Conservation (phyloP, 2,888 invertebrate genomes). For the Agonopterix subpropinquella region DNA sequence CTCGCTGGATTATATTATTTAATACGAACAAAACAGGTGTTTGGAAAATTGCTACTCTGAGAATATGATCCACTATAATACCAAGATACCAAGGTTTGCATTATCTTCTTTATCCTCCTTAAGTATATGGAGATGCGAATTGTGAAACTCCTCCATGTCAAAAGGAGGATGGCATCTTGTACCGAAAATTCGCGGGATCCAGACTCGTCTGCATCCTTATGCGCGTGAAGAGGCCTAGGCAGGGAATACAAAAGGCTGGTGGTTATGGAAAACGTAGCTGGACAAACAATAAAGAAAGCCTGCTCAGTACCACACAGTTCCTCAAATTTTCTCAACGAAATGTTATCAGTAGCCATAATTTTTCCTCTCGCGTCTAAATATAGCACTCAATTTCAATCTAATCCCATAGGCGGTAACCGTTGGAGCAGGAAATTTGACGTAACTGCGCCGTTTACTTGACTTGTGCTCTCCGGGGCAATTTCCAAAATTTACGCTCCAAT, state of each 20-base stretch:
- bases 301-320: too few species aligned
- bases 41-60: slow-evolving; percentile 7
- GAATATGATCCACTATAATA: background rate
- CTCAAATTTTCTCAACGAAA: background rate
- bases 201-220: too few species aligned
- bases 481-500: slow-evolving; percentile 8
- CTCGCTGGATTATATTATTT: slow-evolving; percentile 31
- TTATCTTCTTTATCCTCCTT: background rate
- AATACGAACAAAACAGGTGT: slow-evolving; percentile 28
- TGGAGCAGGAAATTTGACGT: slow-evolving; percentile 36
- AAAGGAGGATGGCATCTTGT: too few species aligned
- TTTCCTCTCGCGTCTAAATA: slow-evolving; percentile 32
- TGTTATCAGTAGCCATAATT: slow-evolving; percentile 6
- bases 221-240: too few species aligned
- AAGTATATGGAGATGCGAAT: too few species aligned
- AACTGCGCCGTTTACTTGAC: slow-evolving; percentile 28
- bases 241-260: too few species aligned
- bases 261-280: too few species aligned
- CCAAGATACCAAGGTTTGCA: background rate
- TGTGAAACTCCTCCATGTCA: too few species aligned
- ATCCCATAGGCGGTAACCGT: slow-evolving; percentile 33
- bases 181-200: too few species aligned
- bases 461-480: slow-evolving; percentile 2
- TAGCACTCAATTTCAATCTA: slow-evolving; percentile 59
- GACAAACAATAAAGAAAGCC: too few species aligned